Evolutionary conservation across 2,888 invertebrate species (phyloP).

Genomic region (Tipula unca): DNA sequence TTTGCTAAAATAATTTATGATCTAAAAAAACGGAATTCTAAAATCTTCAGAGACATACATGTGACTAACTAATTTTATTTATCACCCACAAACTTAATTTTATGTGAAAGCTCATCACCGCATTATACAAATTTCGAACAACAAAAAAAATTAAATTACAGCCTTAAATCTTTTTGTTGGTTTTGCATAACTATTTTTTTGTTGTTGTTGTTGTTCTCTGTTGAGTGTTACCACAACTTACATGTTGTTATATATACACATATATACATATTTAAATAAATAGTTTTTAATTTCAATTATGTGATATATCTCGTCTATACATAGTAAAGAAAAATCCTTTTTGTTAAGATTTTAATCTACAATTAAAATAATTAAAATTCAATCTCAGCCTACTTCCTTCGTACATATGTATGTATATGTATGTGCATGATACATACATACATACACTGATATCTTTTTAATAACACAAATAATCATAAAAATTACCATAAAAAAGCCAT

Average conservation of each 20-base stretch:
- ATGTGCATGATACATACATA: background rate
- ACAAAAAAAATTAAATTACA: background rate
- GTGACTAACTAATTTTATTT: background rate
- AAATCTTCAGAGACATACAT: too few relatives aligned
- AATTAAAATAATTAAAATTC: background rate
- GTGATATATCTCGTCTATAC: background rate
- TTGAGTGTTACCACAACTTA: background rate
- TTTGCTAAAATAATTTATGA: too few relatives aligned
- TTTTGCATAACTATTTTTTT: background rate
- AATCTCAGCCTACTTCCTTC: background rate
- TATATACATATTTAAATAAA: background rate
- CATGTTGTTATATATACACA: background rate
- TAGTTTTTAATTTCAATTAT: background rate
- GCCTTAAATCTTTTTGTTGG: background rate
- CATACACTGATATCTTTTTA: background rate
- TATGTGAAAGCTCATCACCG: constrained; percentile 8
- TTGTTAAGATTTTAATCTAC: background rate
- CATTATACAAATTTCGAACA: background rate
- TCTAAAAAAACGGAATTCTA: too few relatives aligned
- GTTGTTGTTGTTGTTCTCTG: background rate
- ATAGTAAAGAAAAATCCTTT: background rate
- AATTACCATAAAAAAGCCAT: background rate
- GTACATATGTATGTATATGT: too few relatives aligned
- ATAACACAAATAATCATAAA: constrained; percentile 8
- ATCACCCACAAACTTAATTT: background rate